Evolutionary conservation across 64 coral and sea anemone species (phyloP), one percentile per base, ranked within the genome.

Genomic region (Stichodactyla helianthus): DNA sequence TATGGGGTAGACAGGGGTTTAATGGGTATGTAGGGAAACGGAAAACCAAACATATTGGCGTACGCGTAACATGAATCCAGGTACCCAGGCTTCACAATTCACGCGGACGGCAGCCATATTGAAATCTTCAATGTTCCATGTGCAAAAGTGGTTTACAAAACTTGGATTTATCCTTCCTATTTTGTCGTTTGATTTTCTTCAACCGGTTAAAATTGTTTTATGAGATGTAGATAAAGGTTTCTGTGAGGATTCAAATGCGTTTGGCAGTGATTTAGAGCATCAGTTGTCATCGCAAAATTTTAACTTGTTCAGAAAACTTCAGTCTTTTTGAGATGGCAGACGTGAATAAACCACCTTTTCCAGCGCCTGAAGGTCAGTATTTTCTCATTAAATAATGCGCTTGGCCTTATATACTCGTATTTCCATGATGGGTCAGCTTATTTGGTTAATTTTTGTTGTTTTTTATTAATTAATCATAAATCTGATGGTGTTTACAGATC

Each of bases 281-380:
- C 27, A 74, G 25, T 74, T 74, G 7, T 10, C 11, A 11, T 31
- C 23, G 17, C 13, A 89, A 89, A 89, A 18, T 74, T 74, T 74
- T 7, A 5, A 58, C 55, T 58, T 58, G 9, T 58, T 58, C 68
- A 31, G 27, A 74, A 11, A 26, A 74, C 68, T 28, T 26, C 12
- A 31, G 25, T 3, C 25, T 31, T 74, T 79, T 77, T 27, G 87
- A 91, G 85, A 90, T 90, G 86, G 86, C 89, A 31, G 87, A 77
- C 82, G 80, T 87, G 26, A 85, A 82, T 71, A 91, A 70, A 50
- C 86, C 93, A 68, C 93, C 93, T 22, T 95, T 95, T 82, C 89
- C 93, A 53, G 71, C 93, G 16, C 93, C 93, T 5, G 89, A 95
- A 56, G 93, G 93, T 95, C 2, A 74, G 68, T 74, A 12, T 27